A percentile compares a stretch with the other conserved stretches of the same genome.
phyloP scores from a whole-genome alignment of 92 coral and sea anemone genomes.

The Phymanthus crucifer region DNA sequence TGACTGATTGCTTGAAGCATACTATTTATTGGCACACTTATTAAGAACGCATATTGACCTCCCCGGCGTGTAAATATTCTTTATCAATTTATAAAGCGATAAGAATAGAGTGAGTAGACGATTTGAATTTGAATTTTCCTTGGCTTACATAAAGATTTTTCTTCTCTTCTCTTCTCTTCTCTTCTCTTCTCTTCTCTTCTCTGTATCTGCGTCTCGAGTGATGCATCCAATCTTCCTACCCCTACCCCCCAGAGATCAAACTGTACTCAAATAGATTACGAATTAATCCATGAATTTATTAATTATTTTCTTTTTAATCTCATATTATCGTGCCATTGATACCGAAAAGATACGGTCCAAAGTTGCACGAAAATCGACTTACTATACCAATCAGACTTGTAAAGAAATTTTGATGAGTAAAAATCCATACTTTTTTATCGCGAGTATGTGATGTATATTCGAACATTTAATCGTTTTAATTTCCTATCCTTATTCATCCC shows the following conservation, averaged over 20 bases:
- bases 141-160: too few species aligned
- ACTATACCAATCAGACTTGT: background rate
- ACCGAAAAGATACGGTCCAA: background rate
- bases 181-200: too few species aligned
- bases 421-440: background rate
- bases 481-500: background rate
- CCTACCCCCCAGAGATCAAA: background rate
- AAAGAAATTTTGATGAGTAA: background rate
- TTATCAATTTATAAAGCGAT: too few species aligned
- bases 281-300: slow-evolving; percentile 1
- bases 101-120: too few species aligned
- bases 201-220: background rate
- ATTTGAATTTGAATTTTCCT: too few species aligned
- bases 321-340: background rate
- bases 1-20: too few species aligned
- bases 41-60: too few species aligned
- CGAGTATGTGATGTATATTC: background rate
- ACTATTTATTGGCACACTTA: too few species aligned
- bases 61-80: too few species aligned
- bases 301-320: background rate
- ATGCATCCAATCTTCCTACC: background rate
- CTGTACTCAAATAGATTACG: background rate
- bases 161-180: too few species aligned
- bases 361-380: too few species aligned
- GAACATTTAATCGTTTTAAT: background rate